phyloP scores from a whole-genome alignment of 2,888 invertebrate genomes.

The Synanthedon vespiformis region DNA sequence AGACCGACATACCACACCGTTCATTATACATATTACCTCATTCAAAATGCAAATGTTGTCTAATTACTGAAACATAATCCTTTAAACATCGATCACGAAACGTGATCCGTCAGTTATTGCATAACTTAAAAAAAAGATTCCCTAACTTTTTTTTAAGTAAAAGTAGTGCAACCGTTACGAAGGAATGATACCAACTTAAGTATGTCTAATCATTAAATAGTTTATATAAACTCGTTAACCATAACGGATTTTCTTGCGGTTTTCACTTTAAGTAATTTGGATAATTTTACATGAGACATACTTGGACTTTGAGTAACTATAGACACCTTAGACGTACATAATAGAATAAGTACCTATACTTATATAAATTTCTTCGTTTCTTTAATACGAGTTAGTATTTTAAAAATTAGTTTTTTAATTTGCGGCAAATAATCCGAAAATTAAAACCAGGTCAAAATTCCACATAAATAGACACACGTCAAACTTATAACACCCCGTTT shows the following conservation, averaged over 20 bases:
- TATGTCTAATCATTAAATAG: not conserved
- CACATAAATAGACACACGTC: no score
- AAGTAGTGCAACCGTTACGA: conserved; percentile 34
- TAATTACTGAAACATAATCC: conserved; percentile 58
- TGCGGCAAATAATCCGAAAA: no score
- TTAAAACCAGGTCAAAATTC: no score
- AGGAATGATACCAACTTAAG: conserved; percentile 8
- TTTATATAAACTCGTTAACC: not conserved
- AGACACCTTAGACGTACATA: no score
- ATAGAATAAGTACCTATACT: no score
- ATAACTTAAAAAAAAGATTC: conserved; percentile 30
- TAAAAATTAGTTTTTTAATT: no score
- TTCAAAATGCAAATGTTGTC: conserved; percentile 53
- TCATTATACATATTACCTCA: conserved; percentile 32
- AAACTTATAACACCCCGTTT: no score
- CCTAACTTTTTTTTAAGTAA: conserved; percentile 22
- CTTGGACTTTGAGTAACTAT: no score
- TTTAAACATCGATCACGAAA: conserved; percentile 58
- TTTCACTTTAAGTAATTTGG: no score
- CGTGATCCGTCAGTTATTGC: conserved; percentile 36
- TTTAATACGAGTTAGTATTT: no score
- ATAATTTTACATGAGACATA: no score
- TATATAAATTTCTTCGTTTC: no score
- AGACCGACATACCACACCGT: conserved; percentile 5
- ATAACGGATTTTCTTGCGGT: not conserved